A percentile compares a stretch with the other conserved stretches of the same genome.
phyloP scores from a whole-genome alignment of 2,888 invertebrate species.

The Nemapogon koenigi region DNA sequence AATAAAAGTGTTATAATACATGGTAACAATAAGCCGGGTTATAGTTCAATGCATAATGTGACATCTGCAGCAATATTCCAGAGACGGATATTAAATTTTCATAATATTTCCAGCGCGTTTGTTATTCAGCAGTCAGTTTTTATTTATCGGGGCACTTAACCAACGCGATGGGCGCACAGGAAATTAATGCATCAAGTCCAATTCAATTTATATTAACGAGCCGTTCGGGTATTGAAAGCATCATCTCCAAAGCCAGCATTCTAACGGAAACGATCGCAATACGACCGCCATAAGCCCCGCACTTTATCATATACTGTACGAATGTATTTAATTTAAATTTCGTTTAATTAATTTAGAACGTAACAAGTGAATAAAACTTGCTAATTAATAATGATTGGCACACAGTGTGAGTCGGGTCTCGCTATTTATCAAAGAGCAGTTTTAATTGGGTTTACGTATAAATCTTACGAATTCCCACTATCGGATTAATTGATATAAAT shows the following conservation, averaged over 20 bases:
- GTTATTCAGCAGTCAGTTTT: slow-evolving; percentile 8
- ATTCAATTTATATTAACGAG: slow-evolving; percentile 36
- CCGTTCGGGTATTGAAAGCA: slow-evolving; percentile 5
- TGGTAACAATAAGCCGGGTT: too few relatives aligned
- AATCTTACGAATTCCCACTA: too few relatives aligned
- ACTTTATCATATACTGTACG: slow-evolving; percentile 5
- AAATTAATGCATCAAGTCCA: slow-evolving; percentile 48
- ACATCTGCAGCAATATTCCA: background rate
- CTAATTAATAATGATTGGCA: background rate
- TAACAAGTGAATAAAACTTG: background rate
- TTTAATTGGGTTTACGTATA: too few relatives aligned
- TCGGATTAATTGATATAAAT: slow-evolving; percentile 2
- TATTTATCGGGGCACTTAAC: slow-evolving; percentile 10
- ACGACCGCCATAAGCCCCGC: slow-evolving; percentile 3
- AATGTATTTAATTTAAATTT: slow-evolving; percentile 2
- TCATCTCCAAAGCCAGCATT: slow-evolving; percentile 5
- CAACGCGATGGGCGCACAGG: slow-evolving; percentile 27
- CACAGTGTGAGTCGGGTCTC: too few relatives aligned
- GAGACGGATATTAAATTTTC: slow-evolving; percentile 58
- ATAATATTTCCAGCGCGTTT: slow-evolving; percentile 21
- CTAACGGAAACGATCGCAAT: too few relatives aligned
- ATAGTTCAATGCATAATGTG: too few relatives aligned
- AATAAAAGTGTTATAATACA: too few relatives aligned
- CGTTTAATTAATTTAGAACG: slow-evolving; percentile 4
- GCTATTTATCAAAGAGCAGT: too few relatives aligned